These are phyloP conservation scores for Melanophora roralis DNA, from an alignment of 2,888 invertebrate genomes.

Conservation along the genomic window DNA sequence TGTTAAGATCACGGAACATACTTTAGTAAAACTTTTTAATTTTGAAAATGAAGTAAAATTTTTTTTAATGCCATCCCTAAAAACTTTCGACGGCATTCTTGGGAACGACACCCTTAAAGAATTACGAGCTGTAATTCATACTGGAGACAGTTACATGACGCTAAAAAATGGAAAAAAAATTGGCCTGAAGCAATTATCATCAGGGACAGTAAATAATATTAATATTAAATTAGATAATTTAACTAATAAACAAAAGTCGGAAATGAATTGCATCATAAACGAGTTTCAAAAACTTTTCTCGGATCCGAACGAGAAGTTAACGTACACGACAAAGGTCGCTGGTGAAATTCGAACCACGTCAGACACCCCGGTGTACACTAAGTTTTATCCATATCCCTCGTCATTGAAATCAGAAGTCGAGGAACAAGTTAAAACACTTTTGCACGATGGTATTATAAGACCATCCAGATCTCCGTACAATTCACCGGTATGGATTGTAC, in stretches of 20 bases:
- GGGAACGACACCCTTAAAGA: not conserved
- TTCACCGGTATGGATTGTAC: not conserved
- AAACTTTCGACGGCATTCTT: not conserved
- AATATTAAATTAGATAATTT: not conserved
- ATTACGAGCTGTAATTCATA: not conserved
- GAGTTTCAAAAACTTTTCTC: not conserved
- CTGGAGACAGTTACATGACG: not conserved
- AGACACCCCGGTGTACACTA: constrained; percentile 22
- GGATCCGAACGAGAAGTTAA: not conserved
- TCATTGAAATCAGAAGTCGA: constrained; percentile 16
- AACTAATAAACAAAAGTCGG: not conserved
- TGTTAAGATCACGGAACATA: too few relatives aligned
- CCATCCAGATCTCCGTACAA: not conserved
- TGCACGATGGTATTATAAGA: constrained; percentile 3
- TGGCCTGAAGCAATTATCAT: not conserved
- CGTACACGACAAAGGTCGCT: not conserved
- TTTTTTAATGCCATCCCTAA: not conserved
- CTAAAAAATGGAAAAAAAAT: not conserved
- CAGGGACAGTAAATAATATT: not conserved
- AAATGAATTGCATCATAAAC: not conserved
- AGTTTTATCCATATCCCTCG: constrained; percentile 23
- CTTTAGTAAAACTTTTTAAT: too few relatives aligned
- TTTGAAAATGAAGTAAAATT: not conserved
- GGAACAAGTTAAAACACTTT: constrained; percentile 8
- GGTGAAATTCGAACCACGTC: constrained; percentile 20